Percentiles rank a stretch among this genome's conserved stretches.
Conservation (phyloP, 2,888 invertebrate species). For the Melanargia galathea region DNA sequence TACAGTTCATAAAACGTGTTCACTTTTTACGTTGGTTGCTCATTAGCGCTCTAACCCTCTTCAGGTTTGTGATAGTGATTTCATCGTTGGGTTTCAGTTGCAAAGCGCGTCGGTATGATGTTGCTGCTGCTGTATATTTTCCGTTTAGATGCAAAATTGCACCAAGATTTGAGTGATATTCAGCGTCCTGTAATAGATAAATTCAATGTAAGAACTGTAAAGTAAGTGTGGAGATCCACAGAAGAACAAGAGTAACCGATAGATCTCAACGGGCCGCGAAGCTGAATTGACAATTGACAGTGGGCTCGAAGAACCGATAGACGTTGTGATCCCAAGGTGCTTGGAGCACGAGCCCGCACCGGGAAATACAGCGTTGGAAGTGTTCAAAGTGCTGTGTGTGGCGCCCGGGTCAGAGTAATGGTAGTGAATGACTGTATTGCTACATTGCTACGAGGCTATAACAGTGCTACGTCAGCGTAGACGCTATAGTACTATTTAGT, state of each 20-base stretch:
- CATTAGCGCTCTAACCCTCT: conserved; percentile 75
- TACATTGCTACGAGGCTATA: background rate
- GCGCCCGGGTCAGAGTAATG: background rate
- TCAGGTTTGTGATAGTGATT: conserved; percentile 93
- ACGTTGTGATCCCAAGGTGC: too few relatives aligned
- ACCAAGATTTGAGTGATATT: conserved; percentile 96
- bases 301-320: too few relatives aligned
- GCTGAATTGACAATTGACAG: too few relatives aligned
- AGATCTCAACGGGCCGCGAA: too few relatives aligned
- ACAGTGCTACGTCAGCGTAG: background rate
- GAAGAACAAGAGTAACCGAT: too few relatives aligned
- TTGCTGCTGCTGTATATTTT: conserved; percentile 93
- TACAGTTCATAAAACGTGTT: conserved; percentile 49
- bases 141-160: conserved; percentile 97
- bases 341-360: too few relatives aligned
- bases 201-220: background rate
- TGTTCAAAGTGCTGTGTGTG: too few relatives aligned
- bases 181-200: conserved; percentile 85
- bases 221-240: background rate
- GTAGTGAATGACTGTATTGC: background rate
- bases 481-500: background rate
- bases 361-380: too few relatives aligned
- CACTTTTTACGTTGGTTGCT: conserved; percentile 65
- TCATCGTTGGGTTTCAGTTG: conserved; percentile 93
- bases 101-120: conserved; percentile 92